phyloP scores from a whole-genome alignment of 2,113 vertebrate species.

The Brachyhypopomus occidentalis region DNA sequence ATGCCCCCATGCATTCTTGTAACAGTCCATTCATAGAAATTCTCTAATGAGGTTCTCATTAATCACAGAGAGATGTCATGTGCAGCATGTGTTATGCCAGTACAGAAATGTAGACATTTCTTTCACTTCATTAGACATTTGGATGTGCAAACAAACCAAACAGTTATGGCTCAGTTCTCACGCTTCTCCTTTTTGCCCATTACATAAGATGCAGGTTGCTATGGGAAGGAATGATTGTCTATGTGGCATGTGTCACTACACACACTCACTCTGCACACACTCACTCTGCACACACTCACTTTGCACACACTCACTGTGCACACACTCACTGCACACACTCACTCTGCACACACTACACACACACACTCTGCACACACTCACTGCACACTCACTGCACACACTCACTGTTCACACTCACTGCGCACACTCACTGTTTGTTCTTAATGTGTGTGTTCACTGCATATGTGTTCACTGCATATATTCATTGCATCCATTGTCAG shows the following conservation, averaged over 20 bases:
- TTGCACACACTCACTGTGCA: too few relatives aligned
- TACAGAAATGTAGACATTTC: not conserved
- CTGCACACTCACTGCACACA: not conserved
- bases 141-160: not conserved
- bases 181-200: not conserved
- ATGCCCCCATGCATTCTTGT: not conserved
- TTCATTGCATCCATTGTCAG: too few relatives aligned
- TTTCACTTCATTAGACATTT: too few relatives aligned
- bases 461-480: too few relatives aligned
- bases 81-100: not conserved
- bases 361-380: too few relatives aligned
- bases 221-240: not conserved
- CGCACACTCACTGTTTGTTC: too few relatives aligned
- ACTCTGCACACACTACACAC: too few relatives aligned
- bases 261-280: too few relatives aligned
- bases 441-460: too few relatives aligned
- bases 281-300: too few relatives aligned
- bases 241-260: too few relatives aligned
- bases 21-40: not conserved
- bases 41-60: not conserved
- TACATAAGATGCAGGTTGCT: not conserved
- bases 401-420: not conserved
- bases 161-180: not conserved
- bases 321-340: too few relatives aligned
- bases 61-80: not conserved